Evolutionary conservation across 2,888 invertebrate genomes (phyloP).

Genomic region (Macaria notata): DNA sequence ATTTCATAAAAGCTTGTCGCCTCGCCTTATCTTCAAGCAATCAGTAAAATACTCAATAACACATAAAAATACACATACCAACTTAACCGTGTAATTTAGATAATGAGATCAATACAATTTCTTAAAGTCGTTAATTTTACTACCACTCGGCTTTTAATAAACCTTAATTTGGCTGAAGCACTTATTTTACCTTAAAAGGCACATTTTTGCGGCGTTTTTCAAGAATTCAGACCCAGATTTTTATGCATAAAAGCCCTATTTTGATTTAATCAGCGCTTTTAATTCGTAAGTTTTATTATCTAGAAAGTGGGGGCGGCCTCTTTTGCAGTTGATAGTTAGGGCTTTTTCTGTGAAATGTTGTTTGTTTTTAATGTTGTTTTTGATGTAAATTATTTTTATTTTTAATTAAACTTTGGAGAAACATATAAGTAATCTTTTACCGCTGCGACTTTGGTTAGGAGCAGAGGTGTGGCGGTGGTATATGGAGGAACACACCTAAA

Average conservation of each 20-base stretch:
- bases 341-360: constrained; percentile 8
- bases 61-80: not conserved
- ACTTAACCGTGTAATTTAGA: constrained; percentile 13
- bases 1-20: too few species aligned
- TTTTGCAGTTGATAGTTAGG: not conserved
- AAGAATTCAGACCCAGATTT: constrained; percentile 4
- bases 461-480: too few species aligned
- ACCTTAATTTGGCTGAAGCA: constrained; percentile 31
- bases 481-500: too few species aligned
- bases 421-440: too few species aligned
- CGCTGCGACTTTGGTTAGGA: too few species aligned
- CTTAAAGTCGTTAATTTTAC: constrained; percentile 21
- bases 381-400: too few species aligned
- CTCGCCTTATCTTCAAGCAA: too few species aligned
- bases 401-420: too few species aligned
- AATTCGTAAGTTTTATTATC: constrained; percentile 19
- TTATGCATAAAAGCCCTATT: constrained; percentile 9
- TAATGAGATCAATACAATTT: constrained; percentile 18
- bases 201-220: constrained; percentile 13
- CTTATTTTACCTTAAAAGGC: constrained; percentile 15
- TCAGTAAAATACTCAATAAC: not conserved
- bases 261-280: constrained; percentile 16
- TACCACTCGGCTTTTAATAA: constrained; percentile 27
- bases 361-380: too few species aligned
- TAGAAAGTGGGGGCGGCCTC: not conserved